Base-by-base conservation (phyloP, 2,113 vertebrate genomes). In the Toxotes jaculatrix region DNA sequence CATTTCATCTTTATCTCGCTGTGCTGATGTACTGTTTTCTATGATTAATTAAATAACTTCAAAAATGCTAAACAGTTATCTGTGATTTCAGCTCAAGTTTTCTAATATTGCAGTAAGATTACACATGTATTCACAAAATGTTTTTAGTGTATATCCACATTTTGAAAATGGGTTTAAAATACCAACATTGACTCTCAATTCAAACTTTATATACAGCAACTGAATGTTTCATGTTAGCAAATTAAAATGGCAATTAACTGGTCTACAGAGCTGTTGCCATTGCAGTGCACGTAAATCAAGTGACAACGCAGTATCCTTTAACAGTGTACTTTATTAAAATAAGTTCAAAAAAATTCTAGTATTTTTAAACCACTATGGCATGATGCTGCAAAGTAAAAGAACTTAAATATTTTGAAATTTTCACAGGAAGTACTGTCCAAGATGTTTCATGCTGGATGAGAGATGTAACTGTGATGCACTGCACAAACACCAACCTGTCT, bases 301-400 rank as follows among this genome's bases (percentile, higher is more conserved):
- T 10, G 47, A 43, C 0, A 0, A 80, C 19, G 42, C 65, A 38
- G 10, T 38, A 17, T 72, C 62, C 23, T 88, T 59, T 69, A 82
- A 86, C 76, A 82, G 32, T 64, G 55, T 81, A 14, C 65, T 90
- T 91, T 91, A 90, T 84, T 91, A 87, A 88, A 91, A 89, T 67
- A 69, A 81, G 34, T 73, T 81, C 47, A 71, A 74, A 86, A 47
- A 84, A 23, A 36, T 64, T 69, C 51, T 42, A 32, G 13, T 63
- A 75, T 76, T 74, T 27, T 74, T 38, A 79, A 85, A 77, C 49
- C 10, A 34, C 14, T 53, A 43, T 57, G 32, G 5, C 27, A 60
- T 3, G 1, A 2, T 55, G 65, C 63, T 74, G 56, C 61, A 77
- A 74, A 86, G 34, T 72, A 19, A 80, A 75, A 53, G 3, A 66